These are phyloP conservation scores for Drosophila tanythrix DNA, from an alignment of 2,888 invertebrate species.

Conservation along the genomic window DNA sequence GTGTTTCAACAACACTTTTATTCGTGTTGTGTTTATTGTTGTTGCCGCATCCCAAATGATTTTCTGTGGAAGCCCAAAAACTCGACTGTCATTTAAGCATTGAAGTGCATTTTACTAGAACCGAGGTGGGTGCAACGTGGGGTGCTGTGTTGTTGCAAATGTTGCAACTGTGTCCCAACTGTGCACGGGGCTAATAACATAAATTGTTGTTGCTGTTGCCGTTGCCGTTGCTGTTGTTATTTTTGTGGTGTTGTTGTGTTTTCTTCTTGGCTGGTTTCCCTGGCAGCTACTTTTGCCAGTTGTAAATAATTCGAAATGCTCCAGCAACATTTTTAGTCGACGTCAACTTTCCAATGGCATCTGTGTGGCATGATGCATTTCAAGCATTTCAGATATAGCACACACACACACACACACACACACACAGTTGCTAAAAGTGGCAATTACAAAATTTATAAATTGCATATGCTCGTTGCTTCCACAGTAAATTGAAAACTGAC, in stretches of 20 bases:
- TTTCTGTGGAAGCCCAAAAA: constrained; percentile 51
- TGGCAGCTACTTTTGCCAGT: constrained; percentile 50
- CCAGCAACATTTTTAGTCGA: constrained; percentile 42
- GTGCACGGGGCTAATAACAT: constrained; percentile 56
- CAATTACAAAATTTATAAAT: constrained; percentile 43
- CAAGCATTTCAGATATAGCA: constrained; percentile 12
- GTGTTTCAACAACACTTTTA: neutral
- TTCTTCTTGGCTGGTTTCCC: constrained; percentile 55
- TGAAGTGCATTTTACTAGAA: constrained; percentile 61
- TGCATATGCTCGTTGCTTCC: constrained; percentile 25
- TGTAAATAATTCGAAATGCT: constrained; percentile 63
- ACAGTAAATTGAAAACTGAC: constrained; percentile 12
- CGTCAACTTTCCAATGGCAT: constrained; percentile 47
- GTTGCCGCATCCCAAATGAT: constrained; percentile 55
- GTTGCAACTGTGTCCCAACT: constrained; percentile 46
- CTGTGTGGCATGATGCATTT: constrained; percentile 20
- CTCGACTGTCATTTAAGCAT: constrained; percentile 63
- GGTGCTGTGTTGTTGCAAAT: neutral
- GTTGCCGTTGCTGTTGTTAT: constrained; percentile 10
- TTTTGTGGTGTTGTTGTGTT: constrained; percentile 14
- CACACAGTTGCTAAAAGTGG: constrained; percentile 11
- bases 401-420: neutral
- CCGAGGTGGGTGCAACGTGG: constrained; percentile 2
- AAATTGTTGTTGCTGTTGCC: constrained; percentile 36
- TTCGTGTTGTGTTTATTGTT: constrained; percentile 27